A percentile compares a stretch with the other conserved stretches of the same genome.
Conservation (phyloP, 2,888 invertebrate species). For the Parasteatoda lunata region DNA sequence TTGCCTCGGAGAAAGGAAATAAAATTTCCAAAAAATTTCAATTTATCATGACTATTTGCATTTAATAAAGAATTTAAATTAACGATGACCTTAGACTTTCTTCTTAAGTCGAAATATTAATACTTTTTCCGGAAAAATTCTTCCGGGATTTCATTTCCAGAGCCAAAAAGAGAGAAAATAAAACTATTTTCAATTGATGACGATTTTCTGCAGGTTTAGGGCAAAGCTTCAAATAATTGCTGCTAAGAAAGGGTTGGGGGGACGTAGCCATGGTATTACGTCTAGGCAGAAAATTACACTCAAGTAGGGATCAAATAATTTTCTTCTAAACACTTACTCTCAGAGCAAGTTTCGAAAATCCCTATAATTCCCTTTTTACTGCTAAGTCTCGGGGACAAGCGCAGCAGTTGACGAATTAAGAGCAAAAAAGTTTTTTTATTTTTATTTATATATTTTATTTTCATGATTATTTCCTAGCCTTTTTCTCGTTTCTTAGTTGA, state of each 20-base stretch:
- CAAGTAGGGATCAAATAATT: constrained; percentile 67
- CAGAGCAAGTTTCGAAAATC: constrained; percentile 56
- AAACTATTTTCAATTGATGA: constrained; percentile 22
- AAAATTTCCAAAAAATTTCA: too few species aligned
- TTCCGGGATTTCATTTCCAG: too few species aligned
- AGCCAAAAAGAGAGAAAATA: not conserved
- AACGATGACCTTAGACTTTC: too few species aligned
- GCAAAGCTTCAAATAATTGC: constrained; percentile 67
- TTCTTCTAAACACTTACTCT: constrained; percentile 65
- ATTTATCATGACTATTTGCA: too few species aligned
- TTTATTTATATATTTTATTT: constrained; percentile 24
- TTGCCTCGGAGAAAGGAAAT: too few species aligned
- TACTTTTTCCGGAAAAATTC: too few species aligned
- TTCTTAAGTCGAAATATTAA: too few species aligned
- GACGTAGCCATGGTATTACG: constrained; percentile 36
- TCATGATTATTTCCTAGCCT: constrained; percentile 4
- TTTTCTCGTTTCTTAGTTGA: constrained; percentile 31
- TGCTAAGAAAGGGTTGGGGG: constrained; percentile 30
- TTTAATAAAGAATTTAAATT: too few species aligned
- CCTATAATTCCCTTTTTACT: constrained; percentile 66
- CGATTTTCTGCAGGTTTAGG: constrained; percentile 40
- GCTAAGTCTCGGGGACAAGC: constrained; percentile 43
- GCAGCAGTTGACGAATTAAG: constrained; percentile 67
- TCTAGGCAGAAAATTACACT: constrained; percentile 64
- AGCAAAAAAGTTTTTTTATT: constrained; percentile 44